Evolutionary conservation across 2,888 invertebrate species (phyloP).

Genomic region (Volucella bombylans): DNA sequence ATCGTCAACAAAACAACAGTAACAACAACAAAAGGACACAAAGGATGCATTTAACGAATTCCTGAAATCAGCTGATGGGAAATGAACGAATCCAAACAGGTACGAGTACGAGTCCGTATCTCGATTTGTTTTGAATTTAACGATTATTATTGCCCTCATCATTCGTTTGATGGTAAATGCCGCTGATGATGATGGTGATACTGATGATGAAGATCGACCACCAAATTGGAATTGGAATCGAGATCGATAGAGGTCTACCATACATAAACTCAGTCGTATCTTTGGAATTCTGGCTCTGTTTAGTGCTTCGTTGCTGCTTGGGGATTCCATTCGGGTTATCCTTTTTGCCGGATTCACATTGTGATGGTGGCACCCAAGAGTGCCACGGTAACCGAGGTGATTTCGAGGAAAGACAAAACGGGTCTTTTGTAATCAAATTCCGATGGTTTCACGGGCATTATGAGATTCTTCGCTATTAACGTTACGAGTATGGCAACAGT

Average conservation of each 20-base stretch:
- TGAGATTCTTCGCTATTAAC: slow-evolving; percentile 9
- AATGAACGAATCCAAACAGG: slow-evolving; percentile 40
- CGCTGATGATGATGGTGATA: too few species aligned
- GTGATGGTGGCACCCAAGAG: slow-evolving; percentile 57
- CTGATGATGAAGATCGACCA: slow-evolving; percentile 15
- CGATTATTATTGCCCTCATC: slow-evolving; percentile 64
- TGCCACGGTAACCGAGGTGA: slow-evolving; percentile 12
- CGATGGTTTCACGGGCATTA: slow-evolving; percentile 44
- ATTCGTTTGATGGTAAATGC: slow-evolving; percentile 37
- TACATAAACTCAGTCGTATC: slow-evolving; percentile 35
- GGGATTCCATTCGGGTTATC: slow-evolving; percentile 39
- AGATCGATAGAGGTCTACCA: background rate
- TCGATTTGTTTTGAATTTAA: slow-evolving; percentile 57
- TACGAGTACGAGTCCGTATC: background rate
- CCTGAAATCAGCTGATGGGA: slow-evolving; percentile 67
- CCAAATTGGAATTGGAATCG: slow-evolving; percentile 25
- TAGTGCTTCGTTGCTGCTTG: slow-evolving; percentile 23
- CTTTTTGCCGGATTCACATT: slow-evolving; percentile 23
- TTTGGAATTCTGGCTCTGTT: slow-evolving; percentile 31
- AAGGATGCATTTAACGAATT: slow-evolving; percentile 55
- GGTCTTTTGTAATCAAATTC: slow-evolving; percentile 55
- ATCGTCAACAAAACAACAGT: slow-evolving; percentile 1
- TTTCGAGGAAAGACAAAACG: background rate
- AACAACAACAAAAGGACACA: slow-evolving; percentile 55
- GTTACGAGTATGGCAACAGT: slow-evolving; percentile 13